phyloP scores from a whole-genome alignment of 2,888 invertebrate species.

The Dyspetes luteomarginatus region DNA sequence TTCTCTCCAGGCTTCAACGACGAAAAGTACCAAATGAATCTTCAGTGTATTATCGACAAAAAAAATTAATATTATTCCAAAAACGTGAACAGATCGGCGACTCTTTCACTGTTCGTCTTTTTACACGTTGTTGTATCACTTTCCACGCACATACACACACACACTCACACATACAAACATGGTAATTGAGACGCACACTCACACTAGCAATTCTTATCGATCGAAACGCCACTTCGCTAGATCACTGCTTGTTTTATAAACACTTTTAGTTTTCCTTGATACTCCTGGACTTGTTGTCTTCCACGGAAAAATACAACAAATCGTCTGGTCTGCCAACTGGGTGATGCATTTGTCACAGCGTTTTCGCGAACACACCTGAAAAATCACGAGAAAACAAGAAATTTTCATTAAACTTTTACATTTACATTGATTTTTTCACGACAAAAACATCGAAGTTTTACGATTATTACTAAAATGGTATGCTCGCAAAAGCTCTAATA shows the following conservation, averaged over 20 bases:
- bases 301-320: not conserved
- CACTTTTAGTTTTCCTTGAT: not conserved
- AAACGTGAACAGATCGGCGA: slow-evolving; percentile 18
- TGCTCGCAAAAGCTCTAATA: not conserved
- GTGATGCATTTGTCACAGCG: no score
- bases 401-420: not conserved
- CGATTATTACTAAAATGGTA: not conserved
- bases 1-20: no score
- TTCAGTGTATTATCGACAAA: not conserved
- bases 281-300: not conserved
- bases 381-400: not conserved
- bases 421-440: no score
- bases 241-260: not conserved
- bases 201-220: slow-evolving; percentile 23
- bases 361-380: not conserved
- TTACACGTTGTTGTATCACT: slow-evolving; percentile 21
- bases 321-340: not conserved
- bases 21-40: no score
- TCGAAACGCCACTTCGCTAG: slow-evolving; percentile 24
- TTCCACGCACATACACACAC: not conserved
- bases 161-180: not conserved
- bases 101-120: slow-evolving; percentile 19
- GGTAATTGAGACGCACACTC: slow-evolving; percentile 6
- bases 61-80: not conserved
- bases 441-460: no score